phyloP scores from a whole-genome alignment of 2,797 vertebrate genomes.

The Gymnocypris eckloni region DNA sequence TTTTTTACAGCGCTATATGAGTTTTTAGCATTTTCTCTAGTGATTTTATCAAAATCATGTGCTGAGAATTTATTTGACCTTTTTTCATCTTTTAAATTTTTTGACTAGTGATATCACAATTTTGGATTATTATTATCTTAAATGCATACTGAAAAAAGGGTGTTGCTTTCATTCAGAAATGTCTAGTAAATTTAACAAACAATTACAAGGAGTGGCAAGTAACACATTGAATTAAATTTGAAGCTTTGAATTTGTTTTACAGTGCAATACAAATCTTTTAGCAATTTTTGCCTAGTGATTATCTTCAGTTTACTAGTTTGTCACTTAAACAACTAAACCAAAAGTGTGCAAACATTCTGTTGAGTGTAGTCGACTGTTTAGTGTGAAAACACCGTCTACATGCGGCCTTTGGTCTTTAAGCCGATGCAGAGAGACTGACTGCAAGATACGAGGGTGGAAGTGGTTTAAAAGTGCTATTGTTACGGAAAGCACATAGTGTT shows the following conservation, averaged over 20 bases:
- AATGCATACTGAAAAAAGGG: too few relatives aligned
- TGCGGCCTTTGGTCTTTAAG: not conserved
- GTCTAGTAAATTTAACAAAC: not conserved
- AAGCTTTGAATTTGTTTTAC: not conserved
- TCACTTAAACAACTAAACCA: slow-evolving; percentile 4
- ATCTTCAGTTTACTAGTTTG: not conserved
- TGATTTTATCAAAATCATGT: not conserved
- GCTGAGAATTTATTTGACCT: not conserved
- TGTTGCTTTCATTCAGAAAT: too few relatives aligned
- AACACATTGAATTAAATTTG: not conserved
- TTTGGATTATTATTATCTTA: not conserved
- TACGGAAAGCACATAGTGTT: not conserved
- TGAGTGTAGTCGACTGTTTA: not conserved
- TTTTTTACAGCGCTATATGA: too few relatives aligned
- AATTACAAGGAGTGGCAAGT: not conserved
- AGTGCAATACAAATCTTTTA: not conserved
- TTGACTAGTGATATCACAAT: not conserved
- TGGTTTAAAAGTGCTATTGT: slow-evolving; percentile 21
- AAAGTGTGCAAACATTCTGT: not conserved
- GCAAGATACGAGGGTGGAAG: not conserved
- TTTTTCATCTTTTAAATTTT: too few relatives aligned
- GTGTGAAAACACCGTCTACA: not conserved
- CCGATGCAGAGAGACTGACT: not conserved
- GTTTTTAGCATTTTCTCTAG: not conserved
- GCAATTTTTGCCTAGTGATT: not conserved